These are phyloP conservation scores for Heterotis niloticus DNA, from an alignment of 2,113 vertebrate species.

Conservation along the genomic window DNA sequence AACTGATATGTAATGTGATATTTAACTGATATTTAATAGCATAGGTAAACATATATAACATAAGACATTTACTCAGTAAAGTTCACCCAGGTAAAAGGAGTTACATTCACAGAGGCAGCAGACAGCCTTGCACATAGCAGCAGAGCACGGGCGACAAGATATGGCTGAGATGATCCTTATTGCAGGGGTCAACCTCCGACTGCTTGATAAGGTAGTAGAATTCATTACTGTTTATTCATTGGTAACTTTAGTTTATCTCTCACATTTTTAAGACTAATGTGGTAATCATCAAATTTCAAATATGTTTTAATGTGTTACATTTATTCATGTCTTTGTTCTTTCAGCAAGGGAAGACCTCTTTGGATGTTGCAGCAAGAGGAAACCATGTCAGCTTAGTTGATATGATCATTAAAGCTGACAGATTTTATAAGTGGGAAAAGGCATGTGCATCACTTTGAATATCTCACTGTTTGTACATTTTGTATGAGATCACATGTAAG, in stretches of 20 bases:
- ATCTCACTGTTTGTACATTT: neutral
- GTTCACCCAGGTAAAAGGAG: too few species aligned
- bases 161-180: constrained; percentile 80
- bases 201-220: constrained; percentile 74
- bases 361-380: constrained; percentile 78
- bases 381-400: constrained; percentile 78
- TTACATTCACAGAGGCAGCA: constrained; percentile 71
- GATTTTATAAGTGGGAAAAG: constrained; percentile 82
- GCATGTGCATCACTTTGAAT: constrained; percentile 42
- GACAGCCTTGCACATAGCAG: constrained; percentile 76
- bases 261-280: neutral
- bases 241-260: neutral
- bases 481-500: neutral
- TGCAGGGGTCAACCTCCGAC: constrained; percentile 73
- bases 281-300: too few species aligned
- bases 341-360: constrained; percentile 81
- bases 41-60: too few species aligned
- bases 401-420: constrained; percentile 88
- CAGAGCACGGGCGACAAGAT: constrained; percentile 73
- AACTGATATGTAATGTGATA: too few species aligned
- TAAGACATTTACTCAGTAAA: too few species aligned
- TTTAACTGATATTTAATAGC: too few species aligned
- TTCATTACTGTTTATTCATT: neutral
- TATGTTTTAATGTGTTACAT: neutral
- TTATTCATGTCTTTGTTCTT: constrained; percentile 21